phyloP scores from a whole-genome alignment of 2,888 invertebrate species.

The Prosapia bicincta region DNA sequence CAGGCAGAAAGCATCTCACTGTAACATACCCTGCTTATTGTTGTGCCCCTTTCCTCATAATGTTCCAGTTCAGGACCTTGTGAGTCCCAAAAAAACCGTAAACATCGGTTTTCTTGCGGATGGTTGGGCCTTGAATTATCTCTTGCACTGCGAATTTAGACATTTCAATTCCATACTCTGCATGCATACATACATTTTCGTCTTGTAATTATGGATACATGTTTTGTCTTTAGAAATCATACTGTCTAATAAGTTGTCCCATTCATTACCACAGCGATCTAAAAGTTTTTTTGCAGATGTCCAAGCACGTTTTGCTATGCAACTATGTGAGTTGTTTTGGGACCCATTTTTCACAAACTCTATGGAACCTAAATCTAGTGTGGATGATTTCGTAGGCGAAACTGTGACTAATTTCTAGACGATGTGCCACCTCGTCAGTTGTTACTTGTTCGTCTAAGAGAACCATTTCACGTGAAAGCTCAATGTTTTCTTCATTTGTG shows the following conservation, averaged over 20 bases:
- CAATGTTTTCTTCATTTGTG: neutral
- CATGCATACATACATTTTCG: neutral
- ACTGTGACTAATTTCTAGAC: no score
- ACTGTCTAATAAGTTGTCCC: neutral
- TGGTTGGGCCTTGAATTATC: neutral
- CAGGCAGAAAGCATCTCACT: slow-evolving; percentile 3
- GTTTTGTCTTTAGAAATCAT: neutral
- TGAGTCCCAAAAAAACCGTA: slow-evolving; percentile 11
- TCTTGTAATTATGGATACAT: neutral
- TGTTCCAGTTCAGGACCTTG: slow-evolving; percentile 1
- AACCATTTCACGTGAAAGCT: neutral
- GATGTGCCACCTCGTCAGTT: no score
- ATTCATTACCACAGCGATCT: neutral
- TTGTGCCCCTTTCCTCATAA: neutral
- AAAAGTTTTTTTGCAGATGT: neutral
- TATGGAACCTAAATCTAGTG: neutral
- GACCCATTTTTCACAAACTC: neutral
- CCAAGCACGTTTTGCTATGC: neutral
- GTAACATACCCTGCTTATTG: neutral
- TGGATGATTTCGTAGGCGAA: no score
- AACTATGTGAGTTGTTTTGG: neutral
- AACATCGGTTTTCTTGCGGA: slow-evolving; percentile 3
- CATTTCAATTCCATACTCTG: slow-evolving; percentile 3
- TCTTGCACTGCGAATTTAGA: neutral
- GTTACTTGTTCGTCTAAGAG: neutral